Percentiles rank a stretch among this genome's conserved stretches.
Evolutionary conservation across 2,888 invertebrate genomes (phyloP).

Genomic region (Scaptomyza flava): DNA sequence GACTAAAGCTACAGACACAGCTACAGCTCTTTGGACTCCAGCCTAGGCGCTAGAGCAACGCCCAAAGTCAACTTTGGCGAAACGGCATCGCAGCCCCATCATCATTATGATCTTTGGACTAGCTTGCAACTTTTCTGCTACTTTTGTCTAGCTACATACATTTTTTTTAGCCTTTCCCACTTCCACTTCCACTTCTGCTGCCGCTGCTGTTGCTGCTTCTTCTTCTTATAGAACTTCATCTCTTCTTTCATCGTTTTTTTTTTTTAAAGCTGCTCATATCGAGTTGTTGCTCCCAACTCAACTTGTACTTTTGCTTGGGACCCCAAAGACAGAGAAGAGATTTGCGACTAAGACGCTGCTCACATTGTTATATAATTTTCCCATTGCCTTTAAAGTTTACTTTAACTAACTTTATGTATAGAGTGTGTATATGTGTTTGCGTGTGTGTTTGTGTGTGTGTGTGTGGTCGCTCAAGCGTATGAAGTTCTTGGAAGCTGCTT

Average conservation of each 20-base stretch:
- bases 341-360: constrained; percentile 50
- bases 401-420: constrained; percentile 42
- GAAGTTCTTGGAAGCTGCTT: constrained; percentile 69
- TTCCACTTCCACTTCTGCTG: constrained; percentile 40
- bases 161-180: constrained; percentile 29
- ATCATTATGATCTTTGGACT: constrained; percentile 18
- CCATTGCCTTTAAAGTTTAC: constrained; percentile 41
- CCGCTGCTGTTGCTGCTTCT: background rate
- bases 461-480: constrained; percentile 70
- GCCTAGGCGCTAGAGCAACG: constrained; percentile 49
- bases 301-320: constrained; percentile 70
- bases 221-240: constrained; percentile 23
- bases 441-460: constrained; percentile 39
- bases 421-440: constrained; percentile 18
- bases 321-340: constrained; percentile 39
- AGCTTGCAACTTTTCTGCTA: constrained; percentile 44
- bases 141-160: constrained; percentile 46
- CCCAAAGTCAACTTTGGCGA: constrained; percentile 68
- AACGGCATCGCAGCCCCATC: constrained; percentile 35
- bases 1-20: background rate
- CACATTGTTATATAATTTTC: constrained; percentile 76
- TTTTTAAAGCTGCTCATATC: constrained; percentile 21
- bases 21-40: constrained; percentile 1
- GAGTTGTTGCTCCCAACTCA: constrained; percentile 27
- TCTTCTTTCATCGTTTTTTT: constrained; percentile 23